Base-by-base conservation (phyloP, 2,888 invertebrate species). In the Ctenicera cuprea region DNA sequence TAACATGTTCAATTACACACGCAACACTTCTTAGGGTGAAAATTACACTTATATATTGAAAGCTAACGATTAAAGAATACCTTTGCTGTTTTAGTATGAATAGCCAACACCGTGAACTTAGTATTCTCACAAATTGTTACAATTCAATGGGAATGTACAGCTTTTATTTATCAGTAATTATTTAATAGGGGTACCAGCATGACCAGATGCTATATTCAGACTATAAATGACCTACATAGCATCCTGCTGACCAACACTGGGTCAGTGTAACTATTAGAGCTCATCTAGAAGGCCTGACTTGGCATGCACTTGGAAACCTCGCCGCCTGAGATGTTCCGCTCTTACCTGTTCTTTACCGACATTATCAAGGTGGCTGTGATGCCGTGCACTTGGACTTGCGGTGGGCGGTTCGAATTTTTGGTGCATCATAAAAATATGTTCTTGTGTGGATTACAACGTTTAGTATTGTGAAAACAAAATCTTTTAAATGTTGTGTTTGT, bases 221-320 rank as follows among this genome's bases (percentile, higher is more conserved):
- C 43, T 41, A 41, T 38, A 38, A 63, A 7, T 72, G 72, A 75
- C 75, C 75, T 64, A 75, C 43, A 69, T 75, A 59, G 20, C 59
- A 72, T 64, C 20, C 50, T 76, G 73, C 68, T 73, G 82, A 80
- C 82, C 83, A 83, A 69, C 82, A 83, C 80, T 86, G 84, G 86
- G 86, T 86, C 85, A 86, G 77, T 82, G 81, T 79, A 80, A 84
- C 85, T 85, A 86, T 83, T 82, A 85, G 85, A 86, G 85, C 85
- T 84, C 84, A 83, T 84, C 83, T 82, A 81, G 77, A 67, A 75
- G 78, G 75, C 77, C 71, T 61, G 57, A 52, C 59, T 65, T 65
- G 62, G 65, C 63, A 63, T 59, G 70, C 59, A 68, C 48, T 68
- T 57, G 68, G 43, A 50, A 63, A 26, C 61, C 66, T 72, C 59